These are phyloP conservation scores for Scaptomyza flava DNA, from an alignment of 2,888 invertebrate genomes.

Conservation along the genomic window DNA sequence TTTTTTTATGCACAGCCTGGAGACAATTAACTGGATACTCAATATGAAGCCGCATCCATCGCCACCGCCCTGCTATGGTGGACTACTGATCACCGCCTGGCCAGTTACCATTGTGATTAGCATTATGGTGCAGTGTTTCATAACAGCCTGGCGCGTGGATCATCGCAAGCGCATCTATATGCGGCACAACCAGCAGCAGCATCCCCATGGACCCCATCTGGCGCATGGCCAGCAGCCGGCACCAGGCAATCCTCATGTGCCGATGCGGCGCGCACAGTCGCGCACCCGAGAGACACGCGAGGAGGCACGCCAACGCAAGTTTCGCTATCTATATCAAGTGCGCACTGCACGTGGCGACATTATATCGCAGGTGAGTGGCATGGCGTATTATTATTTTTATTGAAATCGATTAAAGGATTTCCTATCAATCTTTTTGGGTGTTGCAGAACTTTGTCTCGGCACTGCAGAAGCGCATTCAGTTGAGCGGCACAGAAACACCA, in stretches of 20 bases:
- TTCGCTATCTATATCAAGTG: conserved; percentile 94
- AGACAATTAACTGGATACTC: conserved; percentile 83
- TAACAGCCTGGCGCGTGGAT: conserved; percentile 84
- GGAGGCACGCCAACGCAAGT: conserved; percentile 92
- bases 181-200: conserved; percentile 71
- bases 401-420: background rate
- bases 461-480: conserved; percentile 89
- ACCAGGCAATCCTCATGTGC: conserved; percentile 53
- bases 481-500: conserved; percentile 86
- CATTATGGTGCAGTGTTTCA: conserved; percentile 84
- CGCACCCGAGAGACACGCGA: conserved; percentile 91
- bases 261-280: conserved; percentile 81
- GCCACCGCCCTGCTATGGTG: conserved; percentile 84
- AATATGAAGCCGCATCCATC: conserved; percentile 84
- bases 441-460: conserved; percentile 92
- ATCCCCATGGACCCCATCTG: conserved; percentile 39
- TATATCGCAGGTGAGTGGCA: conserved; percentile 90
- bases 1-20: conserved; percentile 83
- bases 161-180: conserved; percentile 83
- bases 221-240: conserved; percentile 70
- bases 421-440: background rate
- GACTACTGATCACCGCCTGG: conserved; percentile 83
- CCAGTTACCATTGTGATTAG: conserved; percentile 83
- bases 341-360: conserved; percentile 95
- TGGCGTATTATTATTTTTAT: too few species aligned